These are phyloP conservation scores for Limnodromus scolopaceus DNA, from an alignment of 2,797 vertebrate species.

Conservation along the genomic window DNA sequence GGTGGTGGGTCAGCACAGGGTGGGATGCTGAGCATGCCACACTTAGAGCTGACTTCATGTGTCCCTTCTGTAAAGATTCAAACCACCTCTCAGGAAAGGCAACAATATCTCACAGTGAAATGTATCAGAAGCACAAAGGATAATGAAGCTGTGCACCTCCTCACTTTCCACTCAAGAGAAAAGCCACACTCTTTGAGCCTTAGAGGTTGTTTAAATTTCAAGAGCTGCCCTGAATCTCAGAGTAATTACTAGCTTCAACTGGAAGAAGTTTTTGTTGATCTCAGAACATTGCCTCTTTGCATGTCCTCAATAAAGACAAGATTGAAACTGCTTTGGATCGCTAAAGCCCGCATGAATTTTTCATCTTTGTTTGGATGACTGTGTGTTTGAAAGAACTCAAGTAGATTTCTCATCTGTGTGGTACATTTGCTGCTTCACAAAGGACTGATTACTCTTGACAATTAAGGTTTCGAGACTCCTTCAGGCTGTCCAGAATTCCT, in stretches of 20 bases:
- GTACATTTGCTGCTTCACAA: background rate
- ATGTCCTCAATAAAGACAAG: background rate
- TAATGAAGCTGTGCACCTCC: background rate
- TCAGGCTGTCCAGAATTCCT: background rate
- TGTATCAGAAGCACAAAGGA: background rate
- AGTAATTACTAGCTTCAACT: background rate
- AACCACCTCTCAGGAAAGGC: background rate
- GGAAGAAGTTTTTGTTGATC: background rate
- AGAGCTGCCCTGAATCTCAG: background rate
- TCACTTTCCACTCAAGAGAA: background rate
- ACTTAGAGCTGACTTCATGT: background rate
- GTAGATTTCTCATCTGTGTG: background rate
- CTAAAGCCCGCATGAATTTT: background rate
- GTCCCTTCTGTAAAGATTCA: background rate
- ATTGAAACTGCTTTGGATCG: background rate
- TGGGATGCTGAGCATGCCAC: background rate
- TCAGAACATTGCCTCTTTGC: background rate
- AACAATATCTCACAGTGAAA: background rate
- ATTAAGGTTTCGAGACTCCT: background rate
- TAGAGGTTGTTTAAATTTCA: background rate
- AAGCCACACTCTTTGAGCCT: background rate
- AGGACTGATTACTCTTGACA: background rate
- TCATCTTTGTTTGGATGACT: background rate
- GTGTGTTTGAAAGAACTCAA: background rate
- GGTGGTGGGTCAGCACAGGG: background rate